These are phyloP conservation scores for Microcebus murinus DNA, from an alignment of 2,113 vertebrate genomes.

Conservation along the genomic window DNA sequence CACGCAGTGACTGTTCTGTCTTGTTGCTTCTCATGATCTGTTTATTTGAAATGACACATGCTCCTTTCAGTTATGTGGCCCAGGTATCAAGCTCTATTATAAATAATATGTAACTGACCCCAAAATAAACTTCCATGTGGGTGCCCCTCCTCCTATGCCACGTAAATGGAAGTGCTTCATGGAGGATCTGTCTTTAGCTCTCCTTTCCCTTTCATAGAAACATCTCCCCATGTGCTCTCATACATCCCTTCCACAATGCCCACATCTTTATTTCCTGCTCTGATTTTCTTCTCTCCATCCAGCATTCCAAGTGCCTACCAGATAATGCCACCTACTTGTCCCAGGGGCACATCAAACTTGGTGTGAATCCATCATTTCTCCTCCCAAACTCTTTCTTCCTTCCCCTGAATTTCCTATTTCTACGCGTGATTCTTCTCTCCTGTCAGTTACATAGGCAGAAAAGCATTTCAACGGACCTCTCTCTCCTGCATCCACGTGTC, in stretches of 20 bases:
- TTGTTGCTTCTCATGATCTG: neutral
- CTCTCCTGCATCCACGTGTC: neutral
- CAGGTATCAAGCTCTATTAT: neutral
- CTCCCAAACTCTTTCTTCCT: neutral
- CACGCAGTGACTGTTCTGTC: neutral
- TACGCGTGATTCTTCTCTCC: neutral
- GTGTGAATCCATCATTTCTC: neutral
- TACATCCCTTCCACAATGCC: neutral
- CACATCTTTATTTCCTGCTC: neutral
- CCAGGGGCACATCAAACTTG: neutral
- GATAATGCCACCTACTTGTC: neutral
- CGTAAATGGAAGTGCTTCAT: neutral
- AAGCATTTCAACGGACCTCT: neutral
- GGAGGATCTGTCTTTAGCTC: neutral
- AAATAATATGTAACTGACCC: neutral
- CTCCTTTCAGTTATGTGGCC: neutral
- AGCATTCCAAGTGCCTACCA: no score
- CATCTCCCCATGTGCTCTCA: rapidly evolving
- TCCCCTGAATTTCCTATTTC: neutral
- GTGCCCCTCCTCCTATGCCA: neutral
- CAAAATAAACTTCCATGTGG: neutral
- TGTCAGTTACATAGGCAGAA: neutral
- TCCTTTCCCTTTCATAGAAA: neutral
- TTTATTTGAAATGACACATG: neutral
- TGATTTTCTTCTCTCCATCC: neutral